A percentile compares a stretch with the other conserved stretches of the same genome.
Conservation (phyloP, 2,888 invertebrate species). For the Spialia ferax region DNA sequence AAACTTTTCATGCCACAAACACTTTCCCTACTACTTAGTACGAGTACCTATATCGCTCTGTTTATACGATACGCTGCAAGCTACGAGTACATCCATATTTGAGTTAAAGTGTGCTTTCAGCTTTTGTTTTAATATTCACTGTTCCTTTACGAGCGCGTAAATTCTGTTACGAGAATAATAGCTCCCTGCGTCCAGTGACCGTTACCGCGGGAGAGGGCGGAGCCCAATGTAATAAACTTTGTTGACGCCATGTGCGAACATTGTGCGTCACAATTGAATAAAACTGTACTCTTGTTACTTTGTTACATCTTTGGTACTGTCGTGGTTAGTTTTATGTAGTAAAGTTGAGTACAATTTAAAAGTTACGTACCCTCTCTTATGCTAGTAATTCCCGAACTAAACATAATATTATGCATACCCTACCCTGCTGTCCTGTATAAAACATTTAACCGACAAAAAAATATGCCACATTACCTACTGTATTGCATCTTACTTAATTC, state of each 20-base stretch:
- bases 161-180: slow-evolving; percentile 19
- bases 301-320: not conserved
- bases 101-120: not conserved
- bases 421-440: too few species aligned
- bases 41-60: too few species aligned
- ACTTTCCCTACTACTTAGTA: not conserved
- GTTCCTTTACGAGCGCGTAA: slow-evolving; percentile 4
- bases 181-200: slow-evolving; percentile 10
- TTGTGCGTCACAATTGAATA: slow-evolving; percentile 2
- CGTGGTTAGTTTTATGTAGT: not conserved
- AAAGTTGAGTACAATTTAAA: not conserved
- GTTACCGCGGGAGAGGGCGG: not conserved
- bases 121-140: not conserved
- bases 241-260: slow-evolving; percentile 19
- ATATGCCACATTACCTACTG: too few species aligned
- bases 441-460: too few species aligned
- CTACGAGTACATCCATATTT: not conserved
- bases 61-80: not conserved
- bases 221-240: slow-evolving; percentile 20
- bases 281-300: slow-evolving; percentile 2
- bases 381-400: too few species aligned
- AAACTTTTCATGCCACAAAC: not conserved
- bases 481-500: too few species aligned
- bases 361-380: too few species aligned
- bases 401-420: too few species aligned